Conservation (phyloP, 2,113 vertebrate genomes). For the Taurulus bubalis region DNA sequence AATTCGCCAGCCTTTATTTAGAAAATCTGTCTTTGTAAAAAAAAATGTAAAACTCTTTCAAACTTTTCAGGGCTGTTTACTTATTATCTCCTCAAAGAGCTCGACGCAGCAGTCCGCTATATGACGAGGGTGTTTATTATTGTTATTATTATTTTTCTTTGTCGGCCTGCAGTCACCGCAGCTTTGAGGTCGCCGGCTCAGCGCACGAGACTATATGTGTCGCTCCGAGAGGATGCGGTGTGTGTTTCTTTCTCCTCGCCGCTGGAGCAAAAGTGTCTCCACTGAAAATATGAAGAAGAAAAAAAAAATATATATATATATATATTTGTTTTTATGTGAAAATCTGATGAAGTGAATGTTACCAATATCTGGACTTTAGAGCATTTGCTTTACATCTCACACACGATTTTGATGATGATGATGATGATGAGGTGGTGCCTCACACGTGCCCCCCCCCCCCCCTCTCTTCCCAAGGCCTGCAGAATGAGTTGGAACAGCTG, state of each 20-base stretch:
- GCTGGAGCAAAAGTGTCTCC: conserved; percentile 41
- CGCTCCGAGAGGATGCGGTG: conserved; percentile 58
- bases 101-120: background rate
- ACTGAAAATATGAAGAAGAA: conserved; percentile 48
- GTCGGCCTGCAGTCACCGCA: conserved; percentile 7
- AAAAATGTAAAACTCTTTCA: too few species aligned
- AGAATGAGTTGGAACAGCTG: conserved; percentile 83
- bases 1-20: background rate
- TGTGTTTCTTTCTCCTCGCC: conserved; percentile 44
- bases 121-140: background rate
- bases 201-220: conserved; percentile 32
- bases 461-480: conserved; percentile 70
- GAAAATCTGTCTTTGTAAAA: background rate
- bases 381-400: conserved; percentile 56
- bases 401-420: conserved; percentile 31
- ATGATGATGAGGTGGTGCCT: conserved; percentile 54
- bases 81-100: background rate
- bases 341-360: conserved; percentile 49
- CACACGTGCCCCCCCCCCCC: background rate
- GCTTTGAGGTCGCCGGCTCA: conserved; percentile 23
- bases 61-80: too few species aligned
- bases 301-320: too few species aligned
- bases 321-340: conserved; percentile 51
- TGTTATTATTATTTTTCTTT: background rate
- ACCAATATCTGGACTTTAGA: conserved; percentile 50